Evolutionary conservation across 2,113 vertebrate species (phyloP).

Genomic region (Tragelaphus strepsiceros): DNA sequence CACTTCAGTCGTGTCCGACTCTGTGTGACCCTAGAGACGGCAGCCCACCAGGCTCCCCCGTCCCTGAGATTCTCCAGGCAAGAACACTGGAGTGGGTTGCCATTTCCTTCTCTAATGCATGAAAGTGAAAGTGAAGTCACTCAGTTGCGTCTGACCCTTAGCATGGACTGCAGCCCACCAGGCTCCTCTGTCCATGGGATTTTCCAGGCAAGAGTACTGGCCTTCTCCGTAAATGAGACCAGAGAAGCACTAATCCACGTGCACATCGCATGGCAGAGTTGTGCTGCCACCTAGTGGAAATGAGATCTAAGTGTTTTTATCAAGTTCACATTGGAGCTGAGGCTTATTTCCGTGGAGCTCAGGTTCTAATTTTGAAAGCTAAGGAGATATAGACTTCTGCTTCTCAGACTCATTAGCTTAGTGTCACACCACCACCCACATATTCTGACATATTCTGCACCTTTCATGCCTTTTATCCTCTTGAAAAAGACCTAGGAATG

Average conservation of each 20-base stretch:
- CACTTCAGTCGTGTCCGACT: too few relatives aligned
- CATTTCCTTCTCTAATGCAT: too few relatives aligned
- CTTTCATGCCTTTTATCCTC: background rate
- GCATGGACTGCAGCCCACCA: too few relatives aligned
- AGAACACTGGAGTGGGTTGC: too few relatives aligned
- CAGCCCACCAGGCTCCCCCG: too few relatives aligned
- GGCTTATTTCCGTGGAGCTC: background rate
- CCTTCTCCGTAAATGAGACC: background rate
- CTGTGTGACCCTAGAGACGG: too few relatives aligned
- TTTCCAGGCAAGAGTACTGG: too few relatives aligned
- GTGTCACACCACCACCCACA: background rate
- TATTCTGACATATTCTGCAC: background rate
- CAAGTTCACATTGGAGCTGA: background rate
- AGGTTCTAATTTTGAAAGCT: background rate
- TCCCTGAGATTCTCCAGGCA: too few relatives aligned
- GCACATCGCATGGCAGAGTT: background rate
- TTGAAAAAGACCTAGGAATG: background rate
- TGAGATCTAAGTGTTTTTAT: background rate
- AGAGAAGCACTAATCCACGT: too few relatives aligned
- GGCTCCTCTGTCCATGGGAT: too few relatives aligned
- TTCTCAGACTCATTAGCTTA: background rate
- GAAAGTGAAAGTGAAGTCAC: too few relatives aligned
- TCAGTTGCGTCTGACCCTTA: too few relatives aligned
- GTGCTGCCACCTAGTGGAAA: conserved; percentile 60
- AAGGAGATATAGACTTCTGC: background rate